Conservation (phyloP, 2,113 vertebrate species). For the Steatornis caripensis region DNA sequence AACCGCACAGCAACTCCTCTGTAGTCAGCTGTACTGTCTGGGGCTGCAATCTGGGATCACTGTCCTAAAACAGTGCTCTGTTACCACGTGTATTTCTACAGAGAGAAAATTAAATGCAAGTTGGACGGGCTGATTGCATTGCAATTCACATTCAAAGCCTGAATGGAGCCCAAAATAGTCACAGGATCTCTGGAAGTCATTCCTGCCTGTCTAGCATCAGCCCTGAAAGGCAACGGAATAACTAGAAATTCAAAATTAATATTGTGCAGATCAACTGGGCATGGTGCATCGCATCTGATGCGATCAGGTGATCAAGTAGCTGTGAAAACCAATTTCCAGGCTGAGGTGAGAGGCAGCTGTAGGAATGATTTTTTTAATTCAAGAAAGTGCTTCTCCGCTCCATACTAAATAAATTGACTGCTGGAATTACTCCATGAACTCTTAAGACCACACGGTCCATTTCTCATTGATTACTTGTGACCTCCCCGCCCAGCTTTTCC, state of each 20-base stretch:
- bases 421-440: not conserved
- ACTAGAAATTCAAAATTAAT: not conserved
- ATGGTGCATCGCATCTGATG: not conserved
- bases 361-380: not conserved
- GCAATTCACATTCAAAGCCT: constrained; percentile 77
- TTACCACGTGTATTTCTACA: not conserved
- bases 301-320: not conserved
- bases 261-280: not conserved
- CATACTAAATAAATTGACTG: not conserved
- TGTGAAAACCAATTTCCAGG: not conserved
- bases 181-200: constrained; percentile 76
- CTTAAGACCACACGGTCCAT: not conserved
- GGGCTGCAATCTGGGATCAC: not conserved
- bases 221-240: constrained; percentile 65
- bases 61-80: not conserved
- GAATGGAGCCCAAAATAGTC: constrained; percentile 74
- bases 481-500: not conserved
- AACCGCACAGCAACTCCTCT: not conserved
- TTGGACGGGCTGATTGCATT: constrained; percentile 70
- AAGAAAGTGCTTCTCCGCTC: not conserved
- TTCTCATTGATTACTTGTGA: not conserved
- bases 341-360: not conserved
- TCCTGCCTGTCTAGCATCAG: constrained; percentile 69
- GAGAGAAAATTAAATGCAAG: constrained; percentile 2
- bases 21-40: not conserved